A percentile compares a stretch with the other conserved stretches of the same genome.
Evolutionary conservation across 1,140 invertebrate genomes (phyloP).

Genomic region (Hetaerina americana): DNA sequence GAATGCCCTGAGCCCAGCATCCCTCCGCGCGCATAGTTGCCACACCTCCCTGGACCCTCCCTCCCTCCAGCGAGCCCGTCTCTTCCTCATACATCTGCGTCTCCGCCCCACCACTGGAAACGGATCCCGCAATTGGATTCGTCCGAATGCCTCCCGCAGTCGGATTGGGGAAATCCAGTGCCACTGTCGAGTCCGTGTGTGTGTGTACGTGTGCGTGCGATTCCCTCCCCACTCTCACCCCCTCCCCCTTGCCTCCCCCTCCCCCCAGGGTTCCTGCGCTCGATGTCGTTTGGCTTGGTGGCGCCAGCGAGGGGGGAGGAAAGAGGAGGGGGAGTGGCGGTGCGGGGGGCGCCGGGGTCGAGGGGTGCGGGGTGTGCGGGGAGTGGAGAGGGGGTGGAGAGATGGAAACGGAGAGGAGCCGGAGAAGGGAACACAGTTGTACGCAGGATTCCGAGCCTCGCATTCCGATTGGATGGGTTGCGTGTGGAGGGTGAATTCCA

Average conservation of each 20-base stretch:
- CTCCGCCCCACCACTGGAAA: background rate
- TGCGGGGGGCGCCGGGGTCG: no score
- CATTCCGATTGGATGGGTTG: background rate
- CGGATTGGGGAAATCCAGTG: background rate
- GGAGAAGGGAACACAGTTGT: background rate
- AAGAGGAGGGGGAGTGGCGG: no score
- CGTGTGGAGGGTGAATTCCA: background rate
- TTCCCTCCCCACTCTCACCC: no score
- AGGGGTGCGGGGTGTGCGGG: background rate
- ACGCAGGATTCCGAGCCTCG: background rate
- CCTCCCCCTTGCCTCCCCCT: no score
- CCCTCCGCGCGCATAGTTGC: background rate
- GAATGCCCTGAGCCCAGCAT: background rate
- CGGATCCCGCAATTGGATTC: background rate
- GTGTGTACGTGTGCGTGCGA: no score
- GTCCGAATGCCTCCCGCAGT: background rate
- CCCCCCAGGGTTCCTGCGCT: background rate
- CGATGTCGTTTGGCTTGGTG: background rate
- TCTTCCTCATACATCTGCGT: no score
- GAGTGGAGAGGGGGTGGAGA: background rate
- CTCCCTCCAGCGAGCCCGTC: background rate
- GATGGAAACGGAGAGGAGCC: background rate
- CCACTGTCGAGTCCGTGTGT: background rate
- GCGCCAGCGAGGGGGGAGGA: no score
- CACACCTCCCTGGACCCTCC: background rate